Evolutionary conservation across 2,888 invertebrate species (phyloP).

Genomic region (Embidobia sp.): DNA sequence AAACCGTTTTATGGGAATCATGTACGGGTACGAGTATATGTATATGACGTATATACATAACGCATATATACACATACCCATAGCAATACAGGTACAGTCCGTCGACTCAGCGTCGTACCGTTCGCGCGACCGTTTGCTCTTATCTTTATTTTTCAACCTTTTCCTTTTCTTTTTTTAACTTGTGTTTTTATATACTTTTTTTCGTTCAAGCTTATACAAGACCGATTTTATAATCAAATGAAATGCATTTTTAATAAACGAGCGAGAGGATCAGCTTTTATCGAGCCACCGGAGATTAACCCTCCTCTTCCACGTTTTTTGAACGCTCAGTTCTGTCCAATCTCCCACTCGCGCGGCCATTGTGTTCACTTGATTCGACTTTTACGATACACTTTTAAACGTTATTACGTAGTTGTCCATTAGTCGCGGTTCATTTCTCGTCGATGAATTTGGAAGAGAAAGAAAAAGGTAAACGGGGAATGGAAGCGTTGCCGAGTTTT

Average conservation of each 20-base stretch:
- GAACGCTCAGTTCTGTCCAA: constrained; percentile 12
- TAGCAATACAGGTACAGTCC: constrained; percentile 69
- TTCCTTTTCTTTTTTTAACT: constrained; percentile 21
- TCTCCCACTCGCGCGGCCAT: constrained; percentile 59
- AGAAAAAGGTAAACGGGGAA: too few species aligned
- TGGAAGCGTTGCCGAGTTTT: too few species aligned
- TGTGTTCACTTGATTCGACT: constrained; percentile 70
- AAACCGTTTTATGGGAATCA: constrained; percentile 37
- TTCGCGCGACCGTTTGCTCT: too few species aligned
- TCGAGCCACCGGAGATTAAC: constrained; percentile 20
- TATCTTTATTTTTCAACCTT: too few species aligned
- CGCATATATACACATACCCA: constrained; percentile 55
- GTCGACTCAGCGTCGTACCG: constrained; percentile 25
- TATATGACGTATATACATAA: constrained; percentile 40
- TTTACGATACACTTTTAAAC: constrained; percentile 40
- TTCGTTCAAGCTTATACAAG: neutral
- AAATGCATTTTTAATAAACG: constrained; percentile 38
- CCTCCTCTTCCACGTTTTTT: constrained; percentile 42
- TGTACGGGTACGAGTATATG: constrained; percentile 51
- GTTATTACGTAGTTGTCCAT: constrained; percentile 56
- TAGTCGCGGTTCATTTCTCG: constrained; percentile 71
- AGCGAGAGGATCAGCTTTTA: neutral
- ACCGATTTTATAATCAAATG: constrained; percentile 23
- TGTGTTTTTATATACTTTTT: constrained; percentile 19
- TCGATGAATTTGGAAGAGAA: constrained; percentile 41